Percentiles rank a stretch among this genome's conserved stretches.
Evolutionary conservation across 2,888 invertebrate species (phyloP).

Genomic region (Lochmaea capreae): DNA sequence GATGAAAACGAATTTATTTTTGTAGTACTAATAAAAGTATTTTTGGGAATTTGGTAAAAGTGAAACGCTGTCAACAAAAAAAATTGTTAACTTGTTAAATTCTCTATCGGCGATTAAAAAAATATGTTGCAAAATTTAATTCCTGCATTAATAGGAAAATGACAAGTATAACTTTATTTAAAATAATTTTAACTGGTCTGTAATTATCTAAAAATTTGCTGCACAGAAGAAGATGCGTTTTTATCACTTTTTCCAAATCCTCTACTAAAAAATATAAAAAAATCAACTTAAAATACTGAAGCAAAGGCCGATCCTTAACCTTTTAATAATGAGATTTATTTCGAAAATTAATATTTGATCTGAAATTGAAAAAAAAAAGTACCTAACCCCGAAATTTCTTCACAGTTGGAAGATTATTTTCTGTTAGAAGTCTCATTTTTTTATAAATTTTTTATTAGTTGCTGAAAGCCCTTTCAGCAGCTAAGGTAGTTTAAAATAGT

Average conservation of each 20-base stretch:
- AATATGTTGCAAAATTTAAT: no score
- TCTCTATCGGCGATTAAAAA: no score
- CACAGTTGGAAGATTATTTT: conserved; percentile 18
- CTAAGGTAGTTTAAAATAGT: neutral
- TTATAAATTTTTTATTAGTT: neutral
- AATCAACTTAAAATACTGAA: neutral
- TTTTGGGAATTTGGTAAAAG: neutral
- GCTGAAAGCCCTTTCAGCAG: neutral
- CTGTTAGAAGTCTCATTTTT: conserved; percentile 26
- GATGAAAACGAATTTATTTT: conserved; percentile 21
- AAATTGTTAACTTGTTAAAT: neutral
- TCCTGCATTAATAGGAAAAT: no score
- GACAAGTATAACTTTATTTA: no score
- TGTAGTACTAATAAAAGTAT: conserved; percentile 11
- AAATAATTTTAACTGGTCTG: no score
- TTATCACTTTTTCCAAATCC: neutral
- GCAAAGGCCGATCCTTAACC: conserved; percentile 22
- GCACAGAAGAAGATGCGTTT: neutral
- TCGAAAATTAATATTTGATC: conserved; percentile 41
- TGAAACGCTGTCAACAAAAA: neutral
- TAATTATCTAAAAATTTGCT: no score
- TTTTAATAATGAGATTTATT: conserved; percentile 38
- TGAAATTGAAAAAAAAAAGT: conserved; percentile 36
- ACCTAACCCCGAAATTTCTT: conserved; percentile 20
- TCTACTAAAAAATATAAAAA: neutral